Conservation (phyloP, 1,140 invertebrate genomes). For the Drosophila burlai region DNA sequence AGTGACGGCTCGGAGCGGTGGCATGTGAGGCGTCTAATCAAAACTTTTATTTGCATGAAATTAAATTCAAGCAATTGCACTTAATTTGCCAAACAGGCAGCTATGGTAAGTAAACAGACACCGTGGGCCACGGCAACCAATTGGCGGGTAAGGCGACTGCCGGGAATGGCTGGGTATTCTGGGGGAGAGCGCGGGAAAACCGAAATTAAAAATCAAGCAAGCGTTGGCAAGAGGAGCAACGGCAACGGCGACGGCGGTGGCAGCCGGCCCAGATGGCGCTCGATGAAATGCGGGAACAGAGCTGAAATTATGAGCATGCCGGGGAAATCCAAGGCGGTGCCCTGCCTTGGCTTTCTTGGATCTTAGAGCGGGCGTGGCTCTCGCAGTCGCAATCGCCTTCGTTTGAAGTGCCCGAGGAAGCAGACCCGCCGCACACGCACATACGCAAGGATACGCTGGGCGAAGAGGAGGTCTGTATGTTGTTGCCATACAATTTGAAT, state of each 20-base stretch:
- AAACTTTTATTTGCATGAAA: conserved; percentile 84
- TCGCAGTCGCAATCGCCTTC: conserved; percentile 43
- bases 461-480: neutral
- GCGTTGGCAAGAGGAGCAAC: conserved; percentile 43
- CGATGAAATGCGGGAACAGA: conserved; percentile 45
- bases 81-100: conserved; percentile 81
- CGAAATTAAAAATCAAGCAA: conserved; percentile 79
- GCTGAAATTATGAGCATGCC: conserved; percentile 71
- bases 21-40: conserved; percentile 65
- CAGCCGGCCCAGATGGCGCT: conserved; percentile 1
- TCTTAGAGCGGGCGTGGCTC: conserved; percentile 56
- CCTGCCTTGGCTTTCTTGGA: conserved; percentile 21
- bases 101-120: conserved; percentile 77
- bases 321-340: conserved; percentile 62
- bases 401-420: conserved; percentile 71
- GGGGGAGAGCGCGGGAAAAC: conserved; percentile 6
- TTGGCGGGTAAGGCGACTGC: neutral
- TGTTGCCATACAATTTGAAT: neutral
- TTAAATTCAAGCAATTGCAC: conserved; percentile 84
- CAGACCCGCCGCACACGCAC: conserved; percentile 31
- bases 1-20: neutral
- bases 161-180: neutral
- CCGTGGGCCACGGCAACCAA: conserved; percentile 37
- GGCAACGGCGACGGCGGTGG: neutral
- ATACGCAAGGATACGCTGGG: conserved; percentile 10